A percentile compares a stretch with the other conserved stretches of the same genome.
These are phyloP conservation scores for Petrolisthes cinctipes DNA, from an alignment of 2,888 invertebrate species.

Conservation along the genomic window DNA sequence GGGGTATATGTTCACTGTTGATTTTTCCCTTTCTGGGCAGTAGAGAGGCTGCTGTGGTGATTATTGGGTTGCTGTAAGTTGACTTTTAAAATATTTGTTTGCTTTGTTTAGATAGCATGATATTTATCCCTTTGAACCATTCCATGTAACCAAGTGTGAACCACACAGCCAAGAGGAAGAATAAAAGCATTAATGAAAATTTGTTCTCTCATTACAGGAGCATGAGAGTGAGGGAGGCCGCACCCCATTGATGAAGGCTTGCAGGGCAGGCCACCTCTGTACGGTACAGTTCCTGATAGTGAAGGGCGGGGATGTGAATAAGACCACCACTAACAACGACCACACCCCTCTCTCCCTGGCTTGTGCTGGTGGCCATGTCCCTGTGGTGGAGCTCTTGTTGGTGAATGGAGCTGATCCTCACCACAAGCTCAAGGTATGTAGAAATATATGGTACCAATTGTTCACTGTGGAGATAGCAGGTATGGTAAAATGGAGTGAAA, in stretches of 20 bases:
- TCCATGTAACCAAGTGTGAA: too few relatives aligned
- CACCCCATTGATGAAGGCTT: constrained; percentile 98
- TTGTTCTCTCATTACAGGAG: constrained; percentile 28
- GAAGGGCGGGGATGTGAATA: constrained; percentile 87
- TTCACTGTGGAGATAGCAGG: too few relatives aligned
- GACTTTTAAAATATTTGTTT: not conserved
- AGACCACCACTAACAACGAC: constrained; percentile 90
- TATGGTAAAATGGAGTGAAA: too few relatives aligned
- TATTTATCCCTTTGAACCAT: too few relatives aligned
- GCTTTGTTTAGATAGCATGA: not conserved
- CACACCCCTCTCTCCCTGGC: constrained; percentile 97
- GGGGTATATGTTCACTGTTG: too few relatives aligned
- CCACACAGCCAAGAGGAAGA: too few relatives aligned
- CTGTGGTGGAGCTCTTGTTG: constrained; percentile 91
- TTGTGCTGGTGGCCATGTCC: constrained; percentile 94
- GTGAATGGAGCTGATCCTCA: constrained; percentile 94
- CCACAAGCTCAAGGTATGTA: constrained; percentile 87
- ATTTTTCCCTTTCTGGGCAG: too few relatives aligned
- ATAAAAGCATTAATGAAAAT: not conserved
- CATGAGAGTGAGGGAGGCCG: constrained; percentile 75
- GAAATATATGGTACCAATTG: too few relatives aligned
- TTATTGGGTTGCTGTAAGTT: not conserved
- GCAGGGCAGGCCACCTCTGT: constrained; percentile 94
- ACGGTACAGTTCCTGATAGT: constrained; percentile 95
- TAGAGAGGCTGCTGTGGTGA: too few relatives aligned